phyloP scores from a whole-genome alignment of 2,113 vertebrate genomes.

The Ammodytes marinus region DNA sequence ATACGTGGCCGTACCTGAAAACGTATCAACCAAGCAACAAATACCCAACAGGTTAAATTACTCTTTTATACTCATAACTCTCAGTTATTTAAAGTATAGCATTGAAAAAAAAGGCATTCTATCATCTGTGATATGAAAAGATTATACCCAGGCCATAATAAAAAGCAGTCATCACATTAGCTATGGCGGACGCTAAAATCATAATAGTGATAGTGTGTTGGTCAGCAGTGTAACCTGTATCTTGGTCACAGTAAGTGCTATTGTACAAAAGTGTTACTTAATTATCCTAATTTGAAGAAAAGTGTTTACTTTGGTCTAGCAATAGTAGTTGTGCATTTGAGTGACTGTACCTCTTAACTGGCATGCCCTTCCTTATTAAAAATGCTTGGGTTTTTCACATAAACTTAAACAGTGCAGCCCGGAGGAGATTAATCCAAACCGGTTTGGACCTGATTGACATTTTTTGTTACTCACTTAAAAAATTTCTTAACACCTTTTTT shows the following conservation, averaged over 20 bases:
- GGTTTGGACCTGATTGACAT: slow-evolving; percentile 20
- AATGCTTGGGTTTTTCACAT: background rate
- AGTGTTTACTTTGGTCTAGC: background rate
- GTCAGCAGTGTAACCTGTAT: too few relatives aligned
- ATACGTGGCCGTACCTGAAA: slow-evolving; percentile 15
- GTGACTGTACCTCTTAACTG: slow-evolving; percentile 21
- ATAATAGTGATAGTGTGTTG: too few relatives aligned
- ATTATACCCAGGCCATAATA: too few relatives aligned
- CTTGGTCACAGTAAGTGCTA: too few relatives aligned
- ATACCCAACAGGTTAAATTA: background rate
- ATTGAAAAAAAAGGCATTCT: too few relatives aligned
- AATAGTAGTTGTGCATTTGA: background rate
- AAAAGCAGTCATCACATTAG: too few relatives aligned
- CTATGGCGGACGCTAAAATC: too few relatives aligned
- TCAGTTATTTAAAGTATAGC: too few relatives aligned
- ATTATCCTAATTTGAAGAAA: background rate
- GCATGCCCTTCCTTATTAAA: slow-evolving; percentile 47
- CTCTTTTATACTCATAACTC: too few relatives aligned
- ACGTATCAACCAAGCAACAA: background rate
- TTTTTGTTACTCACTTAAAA: slow-evolving; percentile 48
- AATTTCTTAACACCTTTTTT: background rate
- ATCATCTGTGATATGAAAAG: too few relatives aligned
- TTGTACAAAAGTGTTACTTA: background rate
- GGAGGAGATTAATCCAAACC: slow-evolving; percentile 30
- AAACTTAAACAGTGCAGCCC: slow-evolving; percentile 23